phyloP scores from a whole-genome alignment of 2,888 invertebrate species.

The Watsonalla binaria region DNA sequence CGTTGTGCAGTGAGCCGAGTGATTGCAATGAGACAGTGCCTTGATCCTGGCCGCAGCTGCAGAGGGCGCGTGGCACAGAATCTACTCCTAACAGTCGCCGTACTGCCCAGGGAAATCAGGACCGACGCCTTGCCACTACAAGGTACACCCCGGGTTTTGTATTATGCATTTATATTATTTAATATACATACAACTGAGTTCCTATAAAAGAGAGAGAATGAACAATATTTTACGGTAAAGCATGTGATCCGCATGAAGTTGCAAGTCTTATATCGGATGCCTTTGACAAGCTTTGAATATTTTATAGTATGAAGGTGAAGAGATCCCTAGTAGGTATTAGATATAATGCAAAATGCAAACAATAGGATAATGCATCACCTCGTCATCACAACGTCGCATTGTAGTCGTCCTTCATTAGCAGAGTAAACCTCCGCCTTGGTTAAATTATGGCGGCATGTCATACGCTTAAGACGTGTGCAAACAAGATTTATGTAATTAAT shows the following conservation, averaged over 20 bases:
- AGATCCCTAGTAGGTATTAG: no score
- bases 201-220: not conserved
- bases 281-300: no score
- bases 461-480: constrained; percentile 77
- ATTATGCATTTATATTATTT: not conserved
- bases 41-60: constrained; percentile 22
- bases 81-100: constrained; percentile 50
- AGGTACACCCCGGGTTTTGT: constrained; percentile 11
- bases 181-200: not conserved
- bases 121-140: constrained; percentile 11
- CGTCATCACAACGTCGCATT: constrained; percentile 22
- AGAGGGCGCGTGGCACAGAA: constrained; percentile 30
- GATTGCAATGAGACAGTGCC: constrained; percentile 40
- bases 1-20: constrained; percentile 22
- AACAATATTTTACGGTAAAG: no score
- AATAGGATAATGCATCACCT: constrained; percentile 19
- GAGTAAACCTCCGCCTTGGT: constrained; percentile 63
- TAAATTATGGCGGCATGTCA: constrained; percentile 74
- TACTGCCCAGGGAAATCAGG: constrained; percentile 34
- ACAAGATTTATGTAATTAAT: constrained; percentile 79
- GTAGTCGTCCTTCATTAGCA: constrained; percentile 70
- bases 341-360: not conserved
- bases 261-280: no score
- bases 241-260: not conserved
- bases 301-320: no score